Base-by-base conservation (phyloP, 2,113 vertebrate genomes). In the Brachyhypopomus occidentalis region DNA sequence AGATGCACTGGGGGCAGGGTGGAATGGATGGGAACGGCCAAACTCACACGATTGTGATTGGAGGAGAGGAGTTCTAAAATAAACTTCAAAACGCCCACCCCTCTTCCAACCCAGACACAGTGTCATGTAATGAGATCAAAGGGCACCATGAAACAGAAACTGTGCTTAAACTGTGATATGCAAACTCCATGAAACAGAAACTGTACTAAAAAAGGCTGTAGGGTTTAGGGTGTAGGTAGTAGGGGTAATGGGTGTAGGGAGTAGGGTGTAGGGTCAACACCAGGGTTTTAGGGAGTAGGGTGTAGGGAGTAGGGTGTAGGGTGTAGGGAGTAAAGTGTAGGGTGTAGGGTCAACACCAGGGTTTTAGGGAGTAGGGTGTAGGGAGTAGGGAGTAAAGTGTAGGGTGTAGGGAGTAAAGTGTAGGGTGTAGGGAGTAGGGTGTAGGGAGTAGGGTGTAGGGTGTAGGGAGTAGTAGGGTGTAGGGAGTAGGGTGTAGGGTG, bases 11-110 rank as follows among this genome's bases (percentile, higher is more conserved):
- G 82, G 81, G 72, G 72, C 22, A 45, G 55, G 23, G 27, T 11
- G 59, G 62, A 86, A 83, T 74, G 83, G 80, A 86, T 86, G 84
- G 77, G 74, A 86, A 86, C 76, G 66, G 83, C 79, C 80, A 82
- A 83, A 34, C 84, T 87, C 84, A 71, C 80, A 86, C 80, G 77
- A 52, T 67, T 77, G 45, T 75, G 77, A 84, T 79, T 75, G 83
- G 70, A 66, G 62, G 56, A 84, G 52, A 14, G 66, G 70, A 23
- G 63, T 80, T 84, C 75, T 84, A 83, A 86, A 83, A 86, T 84
- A 87, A 87, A 86, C 79, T 86, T 80, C 79, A 74, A 64, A 86
- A 75, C 38, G 30, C 72, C 73, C 55, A 66, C 23, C 73, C 66
- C 70, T 75, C 79, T 79, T 79, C 77, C 75, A 72, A 23, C 58